phyloP scores from a whole-genome alignment of 1,140 invertebrate genomes.

The Scaptomyza graminum region DNA sequence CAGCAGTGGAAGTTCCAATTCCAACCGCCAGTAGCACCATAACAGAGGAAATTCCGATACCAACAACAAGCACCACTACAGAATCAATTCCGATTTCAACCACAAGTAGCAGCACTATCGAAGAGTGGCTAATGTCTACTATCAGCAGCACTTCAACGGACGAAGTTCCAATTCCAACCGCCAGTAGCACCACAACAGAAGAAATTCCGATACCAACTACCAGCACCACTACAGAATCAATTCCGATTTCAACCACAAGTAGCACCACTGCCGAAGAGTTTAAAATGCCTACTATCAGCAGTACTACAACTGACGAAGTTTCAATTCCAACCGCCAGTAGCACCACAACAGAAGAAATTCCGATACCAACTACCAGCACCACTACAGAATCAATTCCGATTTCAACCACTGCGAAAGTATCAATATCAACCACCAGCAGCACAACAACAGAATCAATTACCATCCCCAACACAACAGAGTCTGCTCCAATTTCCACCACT shows the following conservation, averaged over 20 bases:
- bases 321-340: not conserved
- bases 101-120: not conserved
- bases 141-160: not conserved
- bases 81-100: not conserved
- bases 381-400: constrained; percentile 32
- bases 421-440: not conserved
- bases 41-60: not conserved
- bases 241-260: not conserved
- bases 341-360: constrained; percentile 14
- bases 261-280: not conserved
- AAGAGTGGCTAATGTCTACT: not conserved
- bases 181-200: constrained; percentile 20
- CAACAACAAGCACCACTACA: not conserved
- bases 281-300: not conserved
- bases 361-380: constrained; percentile 17
- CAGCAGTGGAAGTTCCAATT: constrained; percentile 9
- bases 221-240: not conserved
- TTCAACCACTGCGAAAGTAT: constrained; percentile 6
- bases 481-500: constrained; percentile 12
- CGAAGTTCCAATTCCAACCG: not conserved
- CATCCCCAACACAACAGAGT: constrained; percentile 2
- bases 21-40: not conserved
- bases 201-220: constrained; percentile 4
- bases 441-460: constrained; percentile 7
- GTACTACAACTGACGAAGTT: not conserved